Evolutionary conservation across 2,797 vertebrate species (phyloP).

Genomic region (Geotrypetes seraphini): DNA sequence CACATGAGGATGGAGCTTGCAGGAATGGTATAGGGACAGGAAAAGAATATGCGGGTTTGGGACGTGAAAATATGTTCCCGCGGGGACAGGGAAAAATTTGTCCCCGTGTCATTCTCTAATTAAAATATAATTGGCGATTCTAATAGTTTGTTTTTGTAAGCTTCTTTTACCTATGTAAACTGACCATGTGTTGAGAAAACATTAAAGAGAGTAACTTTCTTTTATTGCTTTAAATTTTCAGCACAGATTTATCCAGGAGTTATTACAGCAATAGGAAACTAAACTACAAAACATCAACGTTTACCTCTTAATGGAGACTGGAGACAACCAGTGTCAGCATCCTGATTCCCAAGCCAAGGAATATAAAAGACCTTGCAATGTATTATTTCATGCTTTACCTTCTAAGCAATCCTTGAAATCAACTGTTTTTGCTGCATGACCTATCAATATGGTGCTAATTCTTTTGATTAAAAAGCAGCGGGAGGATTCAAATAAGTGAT

Average conservation of each 20-base stretch:
- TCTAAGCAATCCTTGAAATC: constrained; percentile 31
- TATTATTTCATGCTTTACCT: constrained; percentile 56
- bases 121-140: too few relatives aligned
- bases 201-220: too few relatives aligned
- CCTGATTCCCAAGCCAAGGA: constrained; percentile 51
- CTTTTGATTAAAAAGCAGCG: too few relatives aligned
- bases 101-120: too few relatives aligned
- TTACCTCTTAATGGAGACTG: constrained; percentile 57
- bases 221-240: constrained; percentile 34
- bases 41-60: too few relatives aligned
- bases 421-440: constrained; percentile 55
- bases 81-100: too few relatives aligned
- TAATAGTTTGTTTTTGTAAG: too few relatives aligned
- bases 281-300: constrained; percentile 38
- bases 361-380: constrained; percentile 71
- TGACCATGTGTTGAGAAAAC: too few relatives aligned
- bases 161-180: too few relatives aligned
- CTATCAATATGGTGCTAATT: constrained; percentile 78
- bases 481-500: constrained; percentile 48
- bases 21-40: too few relatives aligned
- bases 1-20: too few relatives aligned
- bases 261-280: constrained; percentile 61
- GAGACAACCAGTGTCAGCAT: constrained; percentile 46
- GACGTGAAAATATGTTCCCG: too few relatives aligned
- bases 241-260: constrained; percentile 43